Conservation (phyloP, 2,888 invertebrate genomes). For the Lottia gigantea region DNA sequence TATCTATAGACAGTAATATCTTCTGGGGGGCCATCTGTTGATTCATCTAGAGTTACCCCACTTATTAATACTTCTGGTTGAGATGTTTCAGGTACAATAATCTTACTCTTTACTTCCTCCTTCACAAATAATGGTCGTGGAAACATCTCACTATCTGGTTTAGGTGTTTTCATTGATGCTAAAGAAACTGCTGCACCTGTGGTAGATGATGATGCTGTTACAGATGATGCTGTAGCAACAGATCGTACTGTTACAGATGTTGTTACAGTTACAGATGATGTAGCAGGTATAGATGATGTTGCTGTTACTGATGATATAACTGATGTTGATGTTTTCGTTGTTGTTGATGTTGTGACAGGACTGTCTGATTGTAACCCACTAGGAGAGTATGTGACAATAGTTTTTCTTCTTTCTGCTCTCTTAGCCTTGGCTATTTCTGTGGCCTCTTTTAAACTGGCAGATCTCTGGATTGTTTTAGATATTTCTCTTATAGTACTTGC, state of each 20-base stretch:
- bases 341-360: conserved; percentile 14
- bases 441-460: conserved; percentile 56
- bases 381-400: conserved; percentile 45
- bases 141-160: background rate
- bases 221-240: background rate
- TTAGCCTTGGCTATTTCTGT: conserved; percentile 42
- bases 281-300: background rate
- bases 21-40: conserved; percentile 2
- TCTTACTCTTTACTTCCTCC: background rate
- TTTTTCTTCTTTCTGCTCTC: conserved; percentile 52
- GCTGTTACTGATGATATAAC: background rate
- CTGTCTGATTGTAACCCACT: conserved; percentile 44
- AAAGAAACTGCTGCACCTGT: background rate
- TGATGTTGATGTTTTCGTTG: background rate
- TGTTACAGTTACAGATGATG: background rate
- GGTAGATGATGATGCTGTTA: background rate
- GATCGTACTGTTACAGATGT: conserved; percentile 20
- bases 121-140: conserved; percentile 4
- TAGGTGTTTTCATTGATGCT: background rate
- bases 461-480: conserved; percentile 50
- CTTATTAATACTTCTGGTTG: background rate
- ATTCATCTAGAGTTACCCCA: conserved; percentile 10
- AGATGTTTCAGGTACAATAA: background rate
- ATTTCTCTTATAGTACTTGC: conserved; percentile 23
- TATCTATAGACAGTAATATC: conserved; percentile 42